Evolutionary conservation across 2,888 invertebrate species (phyloP).

Genomic region (Plemyria rubiginata): DNA sequence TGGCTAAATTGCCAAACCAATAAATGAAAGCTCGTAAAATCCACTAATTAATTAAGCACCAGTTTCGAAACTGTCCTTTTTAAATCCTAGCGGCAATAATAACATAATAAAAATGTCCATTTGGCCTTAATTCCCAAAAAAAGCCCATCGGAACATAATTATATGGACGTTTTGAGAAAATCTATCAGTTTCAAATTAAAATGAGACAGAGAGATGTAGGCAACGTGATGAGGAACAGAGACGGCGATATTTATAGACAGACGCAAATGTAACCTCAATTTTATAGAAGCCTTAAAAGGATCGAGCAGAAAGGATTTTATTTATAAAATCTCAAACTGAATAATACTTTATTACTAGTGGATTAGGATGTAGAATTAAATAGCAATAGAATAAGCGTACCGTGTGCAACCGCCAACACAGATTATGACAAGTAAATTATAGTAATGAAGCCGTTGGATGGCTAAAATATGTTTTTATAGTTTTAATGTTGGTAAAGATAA

Average conservation of each 20-base stretch:
- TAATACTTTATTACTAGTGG: slow-evolving; percentile 4
- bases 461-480: slow-evolving; percentile 54
- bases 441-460: slow-evolving; percentile 62
- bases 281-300: slow-evolving; percentile 68
- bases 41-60: slow-evolving; percentile 24
- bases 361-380: slow-evolving; percentile 45
- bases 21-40: slow-evolving; percentile 29
- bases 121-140: slow-evolving; percentile 37
- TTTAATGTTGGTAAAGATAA: slow-evolving; percentile 47
- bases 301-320: slow-evolving; percentile 58
- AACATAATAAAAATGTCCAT: slow-evolving; percentile 38
- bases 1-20: slow-evolving; percentile 27
- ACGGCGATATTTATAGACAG: slow-evolving; percentile 50
- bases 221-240: slow-evolving; percentile 45
- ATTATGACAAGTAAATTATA: slow-evolving; percentile 66
- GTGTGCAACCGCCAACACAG: slow-evolving; percentile 68
- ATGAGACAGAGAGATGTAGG: slow-evolving; percentile 37
- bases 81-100: slow-evolving; percentile 24
- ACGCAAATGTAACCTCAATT: slow-evolving; percentile 68
- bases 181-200: slow-evolving; percentile 45
- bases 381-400: slow-evolving; percentile 52
- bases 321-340: slow-evolving; percentile 28
- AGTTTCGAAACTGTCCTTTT: slow-evolving; percentile 27
- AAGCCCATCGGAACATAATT: slow-evolving; percentile 31
- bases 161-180: slow-evolving; percentile 42